Conservation (phyloP, 2,888 invertebrate species). For the Steinernema hermaphroditum region DNA sequence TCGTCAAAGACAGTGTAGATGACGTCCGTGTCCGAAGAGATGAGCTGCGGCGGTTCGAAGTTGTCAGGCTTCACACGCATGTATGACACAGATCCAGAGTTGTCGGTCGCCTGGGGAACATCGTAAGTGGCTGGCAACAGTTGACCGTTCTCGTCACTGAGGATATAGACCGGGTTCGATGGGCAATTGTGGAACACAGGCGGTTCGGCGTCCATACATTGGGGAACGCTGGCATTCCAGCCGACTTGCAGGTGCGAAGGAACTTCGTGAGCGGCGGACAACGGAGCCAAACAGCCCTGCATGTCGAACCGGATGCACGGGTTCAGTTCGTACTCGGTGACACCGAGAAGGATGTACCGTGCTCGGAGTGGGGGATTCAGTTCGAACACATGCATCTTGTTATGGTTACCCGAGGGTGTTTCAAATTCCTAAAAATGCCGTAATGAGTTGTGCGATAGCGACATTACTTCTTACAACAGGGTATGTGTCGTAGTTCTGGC, state of each 20-base stretch:
- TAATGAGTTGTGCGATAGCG: neutral
- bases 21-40: constrained; percentile 78
- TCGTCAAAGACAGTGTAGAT: constrained; percentile 95
- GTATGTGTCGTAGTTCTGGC: constrained; percentile 91
- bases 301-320: constrained; percentile 92
- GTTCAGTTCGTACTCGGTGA: constrained; percentile 93
- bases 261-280: constrained; percentile 57
- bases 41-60: constrained; percentile 70
- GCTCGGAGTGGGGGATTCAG: constrained; percentile 90
- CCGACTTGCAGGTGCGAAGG: constrained; percentile 65
- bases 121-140: constrained; percentile 87
- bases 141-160: constrained; percentile 82
- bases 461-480: constrained; percentile 73
- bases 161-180: constrained; percentile 84
- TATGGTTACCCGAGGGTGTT: constrained; percentile 75
- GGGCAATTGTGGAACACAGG: constrained; percentile 95
- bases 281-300: constrained; percentile 81
- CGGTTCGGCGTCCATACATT: constrained; percentile 80
- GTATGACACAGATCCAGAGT: constrained; percentile 85
- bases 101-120: constrained; percentile 89
- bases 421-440: constrained; percentile 70
- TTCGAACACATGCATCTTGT: constrained; percentile 92
- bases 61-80: constrained; percentile 88
- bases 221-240: constrained; percentile 66
- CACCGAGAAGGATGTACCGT: constrained; percentile 87